Percentiles rank a stretch among this genome's conserved stretches.
Conservation (phyloP, 2,113 vertebrate species). For the Monarcha castaneiventris region DNA sequence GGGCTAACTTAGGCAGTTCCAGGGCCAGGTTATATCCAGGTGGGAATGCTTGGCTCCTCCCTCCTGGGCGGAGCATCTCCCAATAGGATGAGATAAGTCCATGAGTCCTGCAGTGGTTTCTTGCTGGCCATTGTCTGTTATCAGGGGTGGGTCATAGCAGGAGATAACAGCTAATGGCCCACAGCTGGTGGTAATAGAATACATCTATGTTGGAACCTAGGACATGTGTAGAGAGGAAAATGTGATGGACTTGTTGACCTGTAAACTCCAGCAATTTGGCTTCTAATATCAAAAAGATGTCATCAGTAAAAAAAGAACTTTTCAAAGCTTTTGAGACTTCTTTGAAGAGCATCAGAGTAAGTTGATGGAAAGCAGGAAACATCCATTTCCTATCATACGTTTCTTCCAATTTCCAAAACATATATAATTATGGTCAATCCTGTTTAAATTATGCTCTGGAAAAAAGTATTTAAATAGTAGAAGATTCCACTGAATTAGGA, state of each 20-base stretch:
- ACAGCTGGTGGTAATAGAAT: too few species aligned
- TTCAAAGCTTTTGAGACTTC: neutral
- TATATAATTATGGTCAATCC: constrained; percentile 25
- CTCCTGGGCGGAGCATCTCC: too few species aligned
- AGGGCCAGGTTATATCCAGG: too few species aligned
- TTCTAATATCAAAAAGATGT: neutral
- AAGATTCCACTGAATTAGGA: neutral
- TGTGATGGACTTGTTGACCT: neutral
- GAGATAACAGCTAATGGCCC: too few species aligned
- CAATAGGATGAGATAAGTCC: too few species aligned
- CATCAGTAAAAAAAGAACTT: neutral
- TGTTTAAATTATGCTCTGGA: constrained; percentile 25
- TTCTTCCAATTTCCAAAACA: constrained; percentile 16
- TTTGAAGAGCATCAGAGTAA: neutral
- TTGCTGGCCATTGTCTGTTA: too few species aligned
- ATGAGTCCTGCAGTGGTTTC: too few species aligned
- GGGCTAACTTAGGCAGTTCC: too few species aligned
- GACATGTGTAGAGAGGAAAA: neutral
- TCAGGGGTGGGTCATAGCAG: too few species aligned
- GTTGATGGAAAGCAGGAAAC: neutral
- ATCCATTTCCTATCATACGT: neutral
- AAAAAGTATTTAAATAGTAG: constrained; percentile 15
- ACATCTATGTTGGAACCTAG: too few species aligned
- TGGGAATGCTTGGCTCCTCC: too few species aligned
- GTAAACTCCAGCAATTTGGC: neutral